Evolutionary conservation across 2,888 invertebrate genomes (phyloP).

Genomic region (Horisme vitalbata): DNA sequence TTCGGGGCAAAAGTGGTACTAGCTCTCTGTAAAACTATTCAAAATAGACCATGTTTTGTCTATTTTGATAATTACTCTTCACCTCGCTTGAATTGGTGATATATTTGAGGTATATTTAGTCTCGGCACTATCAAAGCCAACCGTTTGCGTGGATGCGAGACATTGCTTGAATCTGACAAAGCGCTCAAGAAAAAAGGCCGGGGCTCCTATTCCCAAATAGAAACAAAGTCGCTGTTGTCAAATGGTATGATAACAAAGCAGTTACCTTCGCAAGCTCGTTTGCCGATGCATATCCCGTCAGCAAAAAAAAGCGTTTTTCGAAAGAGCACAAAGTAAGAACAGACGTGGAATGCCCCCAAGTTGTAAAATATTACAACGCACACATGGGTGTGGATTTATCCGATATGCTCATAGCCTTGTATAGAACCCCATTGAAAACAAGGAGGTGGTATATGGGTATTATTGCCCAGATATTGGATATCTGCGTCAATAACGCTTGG

Average conservation of each 20-base stretch:
- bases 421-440: background rate
- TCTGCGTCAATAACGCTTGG: background rate
- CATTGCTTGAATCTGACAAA: background rate
- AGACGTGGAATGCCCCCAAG: background rate
- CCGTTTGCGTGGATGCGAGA: background rate
- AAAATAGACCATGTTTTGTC: background rate
- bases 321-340: background rate
- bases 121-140: background rate
- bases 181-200: background rate
- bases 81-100: background rate
- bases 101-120: background rate
- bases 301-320: background rate
- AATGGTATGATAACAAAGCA: slow-evolving; percentile 2
- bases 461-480: background rate
- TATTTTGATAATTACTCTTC: background rate
- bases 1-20: background rate
- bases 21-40: background rate
- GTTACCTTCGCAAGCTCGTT: slow-evolving; percentile 7
- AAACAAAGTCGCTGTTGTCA: background rate
- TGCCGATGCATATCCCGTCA: background rate
- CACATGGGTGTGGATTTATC: slow-evolving; percentile 2
- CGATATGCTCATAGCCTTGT: background rate
- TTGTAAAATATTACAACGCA: background rate
- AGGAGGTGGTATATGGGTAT: background rate
- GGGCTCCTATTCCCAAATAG: background rate